Base-by-base conservation (phyloP, 2,113 vertebrate species). In the Notothenia rossii region DNA sequence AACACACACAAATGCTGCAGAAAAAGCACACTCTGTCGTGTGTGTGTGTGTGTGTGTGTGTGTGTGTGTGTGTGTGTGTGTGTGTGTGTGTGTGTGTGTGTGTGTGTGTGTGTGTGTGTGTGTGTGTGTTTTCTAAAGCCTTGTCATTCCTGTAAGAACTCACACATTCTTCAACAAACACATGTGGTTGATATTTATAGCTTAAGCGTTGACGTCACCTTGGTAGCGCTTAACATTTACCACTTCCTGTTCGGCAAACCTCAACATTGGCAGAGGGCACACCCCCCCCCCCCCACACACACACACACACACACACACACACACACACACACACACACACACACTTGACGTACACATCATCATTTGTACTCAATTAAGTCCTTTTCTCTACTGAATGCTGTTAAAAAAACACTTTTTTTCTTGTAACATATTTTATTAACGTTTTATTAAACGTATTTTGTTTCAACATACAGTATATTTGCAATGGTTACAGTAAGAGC, bases 151-250 rank as follows among this genome's bases (percentile, higher is more conserved):
- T 73, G 40, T 65, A 82, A 80, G 86, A 91, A 90, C 69, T 67
- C 82, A 89, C 88, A 83, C 92, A 89, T 89, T 91, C 88, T 79
- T 88, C 76, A 62, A 51, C 84, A 79, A 58, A 85, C 65, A 91
- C 91, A 75, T 91, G 82, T 77, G 64, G 79, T 18, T 55, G 60
- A 69, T 94, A 94, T 94, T 93, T 92, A 88, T 93, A 94, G 83
- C 67, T 66, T 7, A 50, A 61, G 54, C 1, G 5, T 59, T 93
- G 89, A 93, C 58, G 78, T 94, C 88, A 93, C 75, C 51, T 29
- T 81, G 72, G 88, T 63, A 88, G 14, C 3, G 22, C 25, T 62
- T 1, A 51, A 64, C 79, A 72, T 68, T 56, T 43, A n/a, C 65
- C 10, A 33, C 77, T 91, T 90, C 65, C 83, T 91, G 84, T 83